These are phyloP conservation scores for Mythimna albipuncta DNA, from an alignment of 2,888 invertebrate species.

Conservation along the genomic window DNA sequence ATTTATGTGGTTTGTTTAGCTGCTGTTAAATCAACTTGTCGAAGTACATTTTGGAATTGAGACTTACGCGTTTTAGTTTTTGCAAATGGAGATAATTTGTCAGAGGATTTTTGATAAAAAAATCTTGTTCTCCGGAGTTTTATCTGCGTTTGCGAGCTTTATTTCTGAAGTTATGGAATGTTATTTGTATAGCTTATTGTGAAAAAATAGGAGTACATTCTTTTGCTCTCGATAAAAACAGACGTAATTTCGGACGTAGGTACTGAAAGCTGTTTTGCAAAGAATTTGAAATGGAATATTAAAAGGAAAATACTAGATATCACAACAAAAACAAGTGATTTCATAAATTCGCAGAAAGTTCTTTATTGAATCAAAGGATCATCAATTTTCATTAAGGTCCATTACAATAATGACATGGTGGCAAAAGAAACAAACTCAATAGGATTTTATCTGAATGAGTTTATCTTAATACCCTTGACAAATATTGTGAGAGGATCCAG, in stretches of 20 bases:
- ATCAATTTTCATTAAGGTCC: constrained; percentile 57
- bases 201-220: too few species aligned
- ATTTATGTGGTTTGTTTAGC: constrained; percentile 11
- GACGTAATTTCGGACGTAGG: not conserved
- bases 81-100: not conserved
- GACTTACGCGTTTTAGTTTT: not conserved
- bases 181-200: too few species aligned
- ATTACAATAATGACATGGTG: constrained; percentile 48
- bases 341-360: constrained; percentile 16
- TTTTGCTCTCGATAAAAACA: not conserved
- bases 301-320: not conserved
- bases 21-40: not conserved
- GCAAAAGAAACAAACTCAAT: constrained; percentile 33
- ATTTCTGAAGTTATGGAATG: not conserved
- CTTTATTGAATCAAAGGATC: constrained; percentile 45
- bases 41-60: not conserved
- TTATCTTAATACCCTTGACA: constrained; percentile 25
- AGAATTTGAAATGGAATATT: not conserved
- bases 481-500: constrained; percentile 1
- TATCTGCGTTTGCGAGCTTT: not conserved
- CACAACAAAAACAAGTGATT: constrained; percentile 15
- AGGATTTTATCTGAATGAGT: constrained; percentile 28
- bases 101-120: constrained; percentile 22
- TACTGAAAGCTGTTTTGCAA: not conserved
- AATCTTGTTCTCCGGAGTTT: not conserved